Base-by-base conservation (phyloP, 2,888 invertebrate genomes). In the Cheilosia impressa region DNA sequence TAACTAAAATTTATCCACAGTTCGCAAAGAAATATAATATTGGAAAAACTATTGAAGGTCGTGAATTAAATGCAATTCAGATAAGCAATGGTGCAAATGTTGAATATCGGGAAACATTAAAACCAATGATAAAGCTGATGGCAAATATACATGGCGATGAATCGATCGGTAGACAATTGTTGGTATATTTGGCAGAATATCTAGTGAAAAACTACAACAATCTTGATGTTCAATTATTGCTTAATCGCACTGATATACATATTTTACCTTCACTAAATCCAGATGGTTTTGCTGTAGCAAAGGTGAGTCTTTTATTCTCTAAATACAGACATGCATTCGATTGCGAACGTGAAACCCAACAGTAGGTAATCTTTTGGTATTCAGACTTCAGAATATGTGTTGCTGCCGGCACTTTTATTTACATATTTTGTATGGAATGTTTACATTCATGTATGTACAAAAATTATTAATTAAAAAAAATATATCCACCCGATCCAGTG, bases 71-170 rank as follows among this genome's bases (percentile, higher is more conserved):
- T 93, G 92, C 88, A 6, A 88, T 92, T 69, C 96, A 97, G 91
- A 95, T 96, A 77, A 95, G 95, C 76, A 94, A 95, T 87, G 95
- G 96, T 91, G 95, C 95, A 2, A 69, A 68, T n/a, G 88, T 87
- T 0, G 27, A 53, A 5, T 80, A 63, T 13, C 83, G 88, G 2
- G 89, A 90, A 93, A 94, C 91, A 91, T 94, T 90, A 93, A 95
- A 96, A 88, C 98, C 98, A 0, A 96, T 98, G 94, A 95, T 98
- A 88, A 98, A 98, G 91, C 96, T 96, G 93, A 96, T 98, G 68
- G 98, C 96, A 5, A 98, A 98, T 90, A 98, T 98, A 96, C 98
- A 98, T 90, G 98, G 98, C 6, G 98, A 98, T 90, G 98, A 98
- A 92, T 93, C 96, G 1, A 93, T 98, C 22, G 98, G 98, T 0